Evolutionary conservation across 2,888 invertebrate species (phyloP), one percentile per base, ranked within the genome.

Genomic region (Zygothrica quintamaculata): DNA sequence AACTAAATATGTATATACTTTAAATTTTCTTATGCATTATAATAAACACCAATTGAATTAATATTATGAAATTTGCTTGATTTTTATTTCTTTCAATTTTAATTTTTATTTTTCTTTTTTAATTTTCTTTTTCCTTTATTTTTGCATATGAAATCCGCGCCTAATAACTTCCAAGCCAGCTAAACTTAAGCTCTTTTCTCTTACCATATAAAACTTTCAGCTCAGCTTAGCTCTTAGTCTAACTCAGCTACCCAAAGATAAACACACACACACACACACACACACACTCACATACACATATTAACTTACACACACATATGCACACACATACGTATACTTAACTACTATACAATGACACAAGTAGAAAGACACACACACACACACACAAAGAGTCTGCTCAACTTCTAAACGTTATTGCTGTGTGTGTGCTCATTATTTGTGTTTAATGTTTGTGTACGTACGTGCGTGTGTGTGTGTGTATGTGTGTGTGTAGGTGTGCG

Each of bases 101-200:
- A 11, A 3, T 36, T 43, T 47, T 58, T 13, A 4, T 44, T 15
- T 18, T 4, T 44, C 37, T 39, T 22, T 40, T 43, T 43, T 56
- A 12, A 11, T 12, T 46, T 50, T 58, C 13, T 1, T 43, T 65
- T 59, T 36, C 7, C 7, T 42, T 43, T 47, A 11, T 31, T 53
- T 58, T 55, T 1, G 13, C 34, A 48, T 65, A 46, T 74, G 48
- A 68, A 72, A 71, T 62, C 69, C 73, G 71, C 77, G 77, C 75
- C 67, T 77, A 85, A 85, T 85, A 85, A 85, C 85, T 87, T 87
- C 79, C 80, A 85, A 84, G 74, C 73, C 72, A 68, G 65, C 48
- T 65, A 40, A 64, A 67, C 65, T 53, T 74, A 68, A 70, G 57
- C 57, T 53, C 40, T 61, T 56, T 74, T 66, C 69, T 56, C 57